phyloP scores from a whole-genome alignment of 1,140 invertebrate genomes.

The Listronotus bonariensis region DNA sequence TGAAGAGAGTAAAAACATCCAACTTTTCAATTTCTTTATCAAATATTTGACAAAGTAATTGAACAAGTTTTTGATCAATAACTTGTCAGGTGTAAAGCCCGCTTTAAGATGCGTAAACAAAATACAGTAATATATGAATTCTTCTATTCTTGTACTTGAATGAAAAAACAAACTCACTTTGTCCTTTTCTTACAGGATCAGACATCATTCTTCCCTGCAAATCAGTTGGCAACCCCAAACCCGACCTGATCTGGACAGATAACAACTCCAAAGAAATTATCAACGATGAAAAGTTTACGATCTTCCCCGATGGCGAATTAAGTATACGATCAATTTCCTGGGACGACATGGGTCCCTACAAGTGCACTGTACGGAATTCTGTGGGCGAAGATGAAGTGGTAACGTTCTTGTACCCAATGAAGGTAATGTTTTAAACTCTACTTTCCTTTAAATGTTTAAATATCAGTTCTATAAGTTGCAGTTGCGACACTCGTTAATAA shows the following conservation, averaged over 20 bases:
- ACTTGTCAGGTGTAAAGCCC: too few species aligned
- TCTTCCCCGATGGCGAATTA: constrained; percentile 73
- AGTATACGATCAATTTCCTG: constrained; percentile 71
- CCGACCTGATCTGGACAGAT: constrained; percentile 70
- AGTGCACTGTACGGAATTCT: constrained; percentile 72
- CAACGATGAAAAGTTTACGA: constrained; percentile 60
- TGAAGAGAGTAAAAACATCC: too few species aligned
- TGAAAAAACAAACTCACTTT: background rate
- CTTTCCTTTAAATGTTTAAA: too few species aligned
- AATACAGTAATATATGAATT: too few species aligned
- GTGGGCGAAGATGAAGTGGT: constrained; percentile 66
- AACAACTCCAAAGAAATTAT: constrained; percentile 61
- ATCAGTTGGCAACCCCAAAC: constrained; percentile 65
- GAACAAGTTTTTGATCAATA: too few species aligned
- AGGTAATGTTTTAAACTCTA: constrained; percentile 55
- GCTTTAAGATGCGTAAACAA: too few species aligned
- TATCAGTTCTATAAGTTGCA: too few species aligned
- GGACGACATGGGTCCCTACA: constrained; percentile 81
- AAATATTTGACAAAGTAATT: too few species aligned
- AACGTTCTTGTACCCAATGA: constrained; percentile 79
- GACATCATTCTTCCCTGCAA: constrained; percentile 73
- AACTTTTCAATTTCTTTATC: too few species aligned
- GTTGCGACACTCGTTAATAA: too few species aligned
- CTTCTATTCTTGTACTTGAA: too few species aligned
- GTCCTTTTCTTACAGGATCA: constrained; percentile 56